Evolutionary conservation across 1,140 invertebrate genomes (phyloP), one percentile per base, ranked within the genome.

Genomic region (Lepidostoma basale): DNA sequence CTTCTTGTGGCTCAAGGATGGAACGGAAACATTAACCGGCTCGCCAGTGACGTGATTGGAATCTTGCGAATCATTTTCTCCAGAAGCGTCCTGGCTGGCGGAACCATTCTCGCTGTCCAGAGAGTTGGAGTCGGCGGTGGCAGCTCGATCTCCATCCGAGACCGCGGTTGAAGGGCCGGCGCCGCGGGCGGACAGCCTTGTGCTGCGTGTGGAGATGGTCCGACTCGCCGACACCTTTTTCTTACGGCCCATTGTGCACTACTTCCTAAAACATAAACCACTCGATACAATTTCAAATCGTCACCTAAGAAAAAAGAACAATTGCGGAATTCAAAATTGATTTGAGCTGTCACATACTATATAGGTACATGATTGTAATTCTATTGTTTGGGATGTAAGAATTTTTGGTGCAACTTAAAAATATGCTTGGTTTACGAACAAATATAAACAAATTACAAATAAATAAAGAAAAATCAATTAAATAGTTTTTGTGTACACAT

Each of bases 1-100:
- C 72, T 83, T 82, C 68, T 83, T 83, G 68, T 82, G 82, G 18
- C 56, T 42, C 6, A 54, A 16, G 0, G 45, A 28, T 2, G 63
- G 10, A 14, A 62, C 64, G 9, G 33, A 28, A 16, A 59, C 54
- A n/a, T 49, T 9, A 5, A 26, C 39, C 4, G 62, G 45, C n/a
- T 20, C 47, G 26, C 14, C 25, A 22, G 12, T 30, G 6, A 26
- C 30, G 16, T 47, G 26, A 36, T 62, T 60, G 6, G 65, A 68
- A 25, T 71, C 69, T 59, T 64, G 69, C 10, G 69, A 68, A 25
- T 71, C 69, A 28, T 68, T 64, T 28, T 71, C 69, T 39, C 68
- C 62, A 10, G 62, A 65, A n/a, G 62, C 63, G 30, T 70, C 68
- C 47, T 66, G 62, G 23, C 56, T 66, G 26, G 54, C 36, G 8